Evolutionary conservation across 2,113 vertebrate species (phyloP).

Genomic region (Gymnorhina tibicen): DNA sequence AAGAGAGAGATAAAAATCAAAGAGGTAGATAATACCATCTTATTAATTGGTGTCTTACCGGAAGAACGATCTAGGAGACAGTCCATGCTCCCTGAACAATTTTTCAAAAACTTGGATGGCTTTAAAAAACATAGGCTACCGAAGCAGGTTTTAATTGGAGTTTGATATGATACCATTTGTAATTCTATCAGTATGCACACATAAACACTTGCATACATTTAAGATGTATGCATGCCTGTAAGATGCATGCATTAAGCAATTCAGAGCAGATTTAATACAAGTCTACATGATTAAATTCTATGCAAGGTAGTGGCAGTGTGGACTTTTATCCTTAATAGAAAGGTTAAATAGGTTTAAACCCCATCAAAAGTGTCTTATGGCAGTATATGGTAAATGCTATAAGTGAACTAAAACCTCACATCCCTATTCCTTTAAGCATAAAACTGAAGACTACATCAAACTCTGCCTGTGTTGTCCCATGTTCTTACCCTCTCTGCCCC

Average conservation of each 20-base stretch:
- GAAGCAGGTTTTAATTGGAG: not conserved
- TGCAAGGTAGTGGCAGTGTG: fast-evolving
- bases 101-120: not conserved
- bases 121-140: not conserved
- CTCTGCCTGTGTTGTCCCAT: not conserved
- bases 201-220: not conserved
- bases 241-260: not conserved
- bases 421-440: not conserved
- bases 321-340: not conserved
- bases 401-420: not conserved
- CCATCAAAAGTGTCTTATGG: not conserved
- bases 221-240: not conserved
- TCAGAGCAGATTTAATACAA: not conserved
- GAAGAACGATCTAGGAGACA: not conserved
- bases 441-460: not conserved
- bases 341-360: not conserved
- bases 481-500: not conserved
- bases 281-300: not conserved
- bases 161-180: not conserved
- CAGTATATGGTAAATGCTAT: not conserved
- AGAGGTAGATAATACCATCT: not conserved
- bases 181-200: not conserved
- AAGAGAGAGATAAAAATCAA: not conserved
- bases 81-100: not conserved
- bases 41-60: not conserved